A percentile compares a stretch with the other conserved stretches of the same genome.
Conservation (phyloP, 1,140 invertebrate genomes). For the Plutomurus gul region DNA sequence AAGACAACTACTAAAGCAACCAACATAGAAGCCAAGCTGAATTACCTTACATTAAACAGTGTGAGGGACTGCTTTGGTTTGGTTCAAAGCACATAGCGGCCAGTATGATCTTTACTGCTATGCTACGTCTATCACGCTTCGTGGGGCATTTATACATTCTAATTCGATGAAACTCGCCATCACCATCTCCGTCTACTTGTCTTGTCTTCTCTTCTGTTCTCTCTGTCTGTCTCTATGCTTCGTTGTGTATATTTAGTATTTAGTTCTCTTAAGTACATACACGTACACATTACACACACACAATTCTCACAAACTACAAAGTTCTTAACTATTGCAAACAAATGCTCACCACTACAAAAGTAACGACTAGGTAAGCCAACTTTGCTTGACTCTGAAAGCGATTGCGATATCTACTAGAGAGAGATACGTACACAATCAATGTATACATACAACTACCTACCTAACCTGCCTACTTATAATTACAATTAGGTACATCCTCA, state of each 20-base stretch:
- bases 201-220: neutral
- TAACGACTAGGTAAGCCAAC: too few species aligned
- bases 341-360: too few species aligned
- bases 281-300: neutral
- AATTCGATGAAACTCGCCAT: conserved; percentile 28
- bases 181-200: neutral
- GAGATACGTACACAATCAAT: too few species aligned
- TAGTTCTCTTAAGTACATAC: too few species aligned
- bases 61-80: conserved; percentile 4
- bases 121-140: conserved; percentile 26
- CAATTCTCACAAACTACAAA: neutral
- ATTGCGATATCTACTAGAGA: too few species aligned
- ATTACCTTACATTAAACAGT: neutral
- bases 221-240: neutral
- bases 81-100: conserved; percentile 15
- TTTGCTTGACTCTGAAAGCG: too few species aligned
- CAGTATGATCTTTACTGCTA: conserved; percentile 27
- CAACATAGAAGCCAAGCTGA: neutral
- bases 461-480: too few species aligned
- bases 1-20: neutral
- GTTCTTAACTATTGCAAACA: too few species aligned
- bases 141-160: conserved; percentile 17
- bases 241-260: neutral
- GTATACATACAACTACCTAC: too few species aligned
- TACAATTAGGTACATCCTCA: too few species aligned